Evolutionary conservation across 2,888 invertebrate genomes (phyloP), one percentile per base, ranked within the genome.

Genomic region (Ophonus ardosiacus): DNA sequence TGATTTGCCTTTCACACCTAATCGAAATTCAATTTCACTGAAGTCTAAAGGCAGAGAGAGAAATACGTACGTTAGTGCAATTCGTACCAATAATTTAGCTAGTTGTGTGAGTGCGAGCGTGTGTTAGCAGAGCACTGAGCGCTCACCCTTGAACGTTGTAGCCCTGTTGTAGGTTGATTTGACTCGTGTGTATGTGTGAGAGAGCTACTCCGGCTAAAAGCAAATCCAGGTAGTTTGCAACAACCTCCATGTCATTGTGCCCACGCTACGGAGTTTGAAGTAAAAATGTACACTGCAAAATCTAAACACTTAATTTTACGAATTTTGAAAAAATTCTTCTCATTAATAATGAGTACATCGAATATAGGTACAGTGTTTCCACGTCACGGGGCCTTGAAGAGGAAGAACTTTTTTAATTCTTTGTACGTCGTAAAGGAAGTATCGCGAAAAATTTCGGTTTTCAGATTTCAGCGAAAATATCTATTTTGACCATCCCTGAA

Each of bases 161-260:
- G 31, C 40, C 6, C 6, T 7, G 40, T 68, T 15, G 40, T n/a
- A 31, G 31, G 68, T n/a, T 15, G 38, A 38, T 59, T 17, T 59
- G 31, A 15, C 57, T 59, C n/a, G 24, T 68, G 38, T 38, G 38
- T 68, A 15, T n/a, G 38, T 68, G 31, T 68, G 68, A 31, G 15
- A n/a, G 31, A n/a, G 68, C 15, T 31, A 38, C 38, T 38, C 68
- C 13, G 40, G 71, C 71, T 82, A 82, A 82, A 82, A 82, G 81
- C 81, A 82, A 82, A 82, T 56, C 31, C 81, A 82, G 81, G 81
- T 82, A 82, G 68, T 56, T 13, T 59, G 63, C 21, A 6, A 24
- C 17, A 40, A 68, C 15, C 31, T 68, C 0, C 40, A 38, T 68
- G 68, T 40, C 6, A 40, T 40, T 68, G 31, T 68, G 68, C 68